These are phyloP conservation scores for Orientallactaga sibirica DNA, from an alignment of 2,797 vertebrate genomes.

Conservation along the genomic window DNA sequence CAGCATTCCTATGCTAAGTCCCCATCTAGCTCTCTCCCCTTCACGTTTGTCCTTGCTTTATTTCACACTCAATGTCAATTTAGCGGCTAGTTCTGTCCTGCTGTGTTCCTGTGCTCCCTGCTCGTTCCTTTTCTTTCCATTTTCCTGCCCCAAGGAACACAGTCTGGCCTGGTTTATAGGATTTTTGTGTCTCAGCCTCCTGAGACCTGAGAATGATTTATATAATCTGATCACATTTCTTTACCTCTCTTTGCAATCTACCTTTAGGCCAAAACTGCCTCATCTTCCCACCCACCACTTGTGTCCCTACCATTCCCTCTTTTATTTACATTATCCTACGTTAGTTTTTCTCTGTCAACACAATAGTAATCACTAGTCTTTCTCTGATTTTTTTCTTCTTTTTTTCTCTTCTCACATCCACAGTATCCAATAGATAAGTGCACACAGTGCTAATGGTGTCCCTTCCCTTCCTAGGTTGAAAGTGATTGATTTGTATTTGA, in stretches of 20 bases:
- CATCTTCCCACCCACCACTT: background rate
- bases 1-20: background rate
- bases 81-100: background rate
- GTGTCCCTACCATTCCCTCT: background rate
- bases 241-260: background rate
- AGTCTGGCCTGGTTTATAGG: background rate
- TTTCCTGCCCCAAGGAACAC: background rate
- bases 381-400: background rate
- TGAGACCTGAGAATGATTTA: background rate
- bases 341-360: background rate
- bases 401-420: background rate
- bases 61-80: background rate
- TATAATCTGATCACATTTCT: background rate
- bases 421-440: background rate
- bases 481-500: background rate
- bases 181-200: no score
- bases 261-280: background rate
- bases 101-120: no score
- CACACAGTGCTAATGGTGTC: background rate
- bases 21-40: background rate
- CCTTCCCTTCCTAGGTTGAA: background rate
- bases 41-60: background rate
- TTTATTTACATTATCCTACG: background rate
- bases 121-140: background rate
- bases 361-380: background rate